phyloP scores from a whole-genome alignment of 2,113 vertebrate genomes.

The Pterophyllum scalare region DNA sequence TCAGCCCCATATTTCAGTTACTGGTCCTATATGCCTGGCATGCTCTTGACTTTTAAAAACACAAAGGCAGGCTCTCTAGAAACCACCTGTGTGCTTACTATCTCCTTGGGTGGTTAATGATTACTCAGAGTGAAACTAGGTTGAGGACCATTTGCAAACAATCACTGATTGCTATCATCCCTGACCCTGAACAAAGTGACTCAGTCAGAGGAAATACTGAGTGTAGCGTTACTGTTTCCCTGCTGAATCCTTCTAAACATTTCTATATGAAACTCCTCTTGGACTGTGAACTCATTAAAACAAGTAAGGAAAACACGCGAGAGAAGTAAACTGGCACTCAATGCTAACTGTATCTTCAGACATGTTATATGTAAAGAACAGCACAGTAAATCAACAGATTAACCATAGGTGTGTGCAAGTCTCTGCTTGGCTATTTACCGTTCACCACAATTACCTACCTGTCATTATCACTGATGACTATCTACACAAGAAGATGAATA shows the following conservation, averaged over 20 bases:
- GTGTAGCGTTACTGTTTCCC: neutral
- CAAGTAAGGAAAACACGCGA: conserved; percentile 10
- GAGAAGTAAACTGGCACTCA: neutral
- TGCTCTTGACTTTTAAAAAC: conserved; percentile 51
- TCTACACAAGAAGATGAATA: neutral
- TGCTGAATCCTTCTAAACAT: neutral
- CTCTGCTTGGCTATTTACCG: conserved; percentile 22
- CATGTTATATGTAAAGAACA: neutral
- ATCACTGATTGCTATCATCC: conserved; percentile 52
- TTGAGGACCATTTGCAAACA: conserved; percentile 68
- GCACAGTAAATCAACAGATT: neutral
- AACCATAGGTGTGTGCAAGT: neutral
- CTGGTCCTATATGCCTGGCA: neutral
- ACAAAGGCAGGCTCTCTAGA: conserved; percentile 40
- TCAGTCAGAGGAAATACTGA: conserved; percentile 33
- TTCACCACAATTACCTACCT: conserved; percentile 33
- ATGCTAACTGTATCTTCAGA: neutral
- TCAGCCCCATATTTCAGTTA: conserved; percentile 13
- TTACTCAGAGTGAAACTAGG: conserved; percentile 85
- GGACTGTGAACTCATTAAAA: conserved; percentile 58
- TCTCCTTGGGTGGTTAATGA: conserved; percentile 84
- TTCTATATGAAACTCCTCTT: neutral
- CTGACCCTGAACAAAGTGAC: conserved; percentile 60
- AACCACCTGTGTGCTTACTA: conserved; percentile 57
- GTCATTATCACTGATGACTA: conserved; percentile 37